phyloP scores from a whole-genome alignment of 2,888 invertebrate species.

The Augochlorella aurata region DNA sequence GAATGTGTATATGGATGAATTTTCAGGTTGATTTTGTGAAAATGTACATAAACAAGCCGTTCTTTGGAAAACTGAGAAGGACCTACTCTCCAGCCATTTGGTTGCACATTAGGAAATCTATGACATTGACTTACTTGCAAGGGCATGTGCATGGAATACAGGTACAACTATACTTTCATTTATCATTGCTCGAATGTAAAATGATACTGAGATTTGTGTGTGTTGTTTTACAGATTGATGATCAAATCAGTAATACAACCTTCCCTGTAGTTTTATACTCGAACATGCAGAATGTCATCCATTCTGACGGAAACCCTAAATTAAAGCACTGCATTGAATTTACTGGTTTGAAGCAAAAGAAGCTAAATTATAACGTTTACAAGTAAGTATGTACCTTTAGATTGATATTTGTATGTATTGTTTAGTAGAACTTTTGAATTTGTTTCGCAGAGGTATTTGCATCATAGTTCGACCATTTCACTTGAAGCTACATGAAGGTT shows the following conservation, averaged over 20 bases:
- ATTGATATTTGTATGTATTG: not conserved
- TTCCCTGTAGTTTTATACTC: conserved; percentile 88
- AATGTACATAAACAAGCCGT: conserved; percentile 94
- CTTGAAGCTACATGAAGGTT: conserved; percentile 76
- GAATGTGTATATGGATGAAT: conserved; percentile 22
- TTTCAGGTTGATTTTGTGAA: conserved; percentile 89
- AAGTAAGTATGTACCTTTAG: conserved; percentile 64
- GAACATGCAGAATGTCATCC: conserved; percentile 81
- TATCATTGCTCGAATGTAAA: not conserved
- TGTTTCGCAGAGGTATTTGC: conserved; percentile 71
- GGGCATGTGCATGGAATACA: conserved; percentile 86
- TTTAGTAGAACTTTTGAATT: not conserved
- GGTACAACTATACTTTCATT: conserved; percentile 74
- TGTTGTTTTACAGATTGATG: conserved; percentile 86
- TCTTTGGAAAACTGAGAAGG: conserved; percentile 89
- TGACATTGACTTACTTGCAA: conserved; percentile 86
- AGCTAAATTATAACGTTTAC: conserved; percentile 71
- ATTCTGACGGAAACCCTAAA: conserved; percentile 70
- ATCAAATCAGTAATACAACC: conserved; percentile 88
- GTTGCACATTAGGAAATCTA: conserved; percentile 88
- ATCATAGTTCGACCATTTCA: conserved; percentile 73
- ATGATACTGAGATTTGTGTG: conserved; percentile 24
- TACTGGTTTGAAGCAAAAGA: conserved; percentile 74
- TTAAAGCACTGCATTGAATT: conserved; percentile 77
- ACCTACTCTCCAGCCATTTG: conserved; percentile 89